Base-by-base conservation (phyloP, 2,797 vertebrate genomes). In the Macrochelys suwanniensis region DNA sequence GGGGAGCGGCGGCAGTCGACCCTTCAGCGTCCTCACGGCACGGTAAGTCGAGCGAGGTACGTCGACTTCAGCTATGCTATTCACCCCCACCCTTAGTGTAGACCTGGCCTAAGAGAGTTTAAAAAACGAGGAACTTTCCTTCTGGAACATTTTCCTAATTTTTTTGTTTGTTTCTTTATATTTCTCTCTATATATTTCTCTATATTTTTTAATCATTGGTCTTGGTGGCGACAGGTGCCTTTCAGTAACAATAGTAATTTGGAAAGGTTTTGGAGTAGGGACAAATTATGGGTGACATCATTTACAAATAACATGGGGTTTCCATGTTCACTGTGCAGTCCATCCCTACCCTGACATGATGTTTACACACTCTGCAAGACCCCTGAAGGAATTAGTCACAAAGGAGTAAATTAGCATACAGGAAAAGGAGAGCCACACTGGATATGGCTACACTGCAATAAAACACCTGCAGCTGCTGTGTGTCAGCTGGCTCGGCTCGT, bases 321-420 rank as follows among this genome's bases (percentile, higher is more conserved):
- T 49, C 89, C 94, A 89, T 10, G 89, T 31, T 88, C 5, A 3
- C 77, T 68, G 47, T 93, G 74, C 80, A 77, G 26, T 28, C 45
- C 26, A 31, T 77, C 47, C 59, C 50, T 56, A 88, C 17, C 5
- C n/a, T 6, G 57, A 87, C 74, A 95, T 12, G 17, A 7, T 49
- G 45, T 47, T 91, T 68, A 85, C 90, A 94, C n/a, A 77, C 93
- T 23, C 61, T 37, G 49, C 45, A 19, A 56, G 50, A 80, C 57
- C 42, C 92, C 87, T 5, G 42, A 61, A 87, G 92, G 82, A 89
- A 90, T 92, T 47, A 82, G 85, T 49, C 77, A 79, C 42, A 74
- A 49, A 0, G 0, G 54, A 71, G 12, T 28, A 28, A 21, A 1
- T 37, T 91, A 0, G 0, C 17, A 79, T 77, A 23, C 54, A 88